Evolutionary conservation across 2,888 invertebrate species (phyloP).

Genomic region (Mechanitis mazaeus): DNA sequence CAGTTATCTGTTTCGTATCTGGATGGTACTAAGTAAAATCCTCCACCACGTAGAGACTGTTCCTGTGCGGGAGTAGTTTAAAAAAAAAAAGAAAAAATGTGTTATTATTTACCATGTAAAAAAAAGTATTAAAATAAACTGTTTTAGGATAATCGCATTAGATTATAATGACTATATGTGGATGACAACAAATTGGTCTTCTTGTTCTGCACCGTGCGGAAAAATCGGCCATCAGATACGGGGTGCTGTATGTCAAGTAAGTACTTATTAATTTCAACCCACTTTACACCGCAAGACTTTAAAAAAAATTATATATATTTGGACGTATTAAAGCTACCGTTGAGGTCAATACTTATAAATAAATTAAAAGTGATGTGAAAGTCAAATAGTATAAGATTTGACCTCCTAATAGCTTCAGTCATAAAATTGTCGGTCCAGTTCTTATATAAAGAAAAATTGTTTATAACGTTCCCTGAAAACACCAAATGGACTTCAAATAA

Average conservation of each 20-base stretch:
- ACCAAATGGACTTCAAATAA: neutral
- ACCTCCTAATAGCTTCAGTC: too few species aligned
- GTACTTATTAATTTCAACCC: slow-evolving; percentile 21
- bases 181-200: slow-evolving; percentile 90
- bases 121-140: too few species aligned
- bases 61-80: too few species aligned
- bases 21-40: too few species aligned
- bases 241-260: slow-evolving; percentile 84
- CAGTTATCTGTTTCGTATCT: too few species aligned
- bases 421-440: neutral
- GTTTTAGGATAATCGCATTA: slow-evolving; percentile 43
- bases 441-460: slow-evolving; percentile 1
- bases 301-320: neutral
- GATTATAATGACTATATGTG: slow-evolving; percentile 80
- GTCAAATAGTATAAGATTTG: neutral
- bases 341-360: neutral
- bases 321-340: neutral
- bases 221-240: slow-evolving; percentile 84
- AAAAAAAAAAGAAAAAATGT: too few species aligned
- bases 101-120: too few species aligned
- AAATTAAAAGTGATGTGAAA: slow-evolving; percentile 1
- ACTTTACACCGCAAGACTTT: neutral
- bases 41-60: too few species aligned
- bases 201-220: slow-evolving; percentile 90
- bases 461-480: neutral